Base-by-base conservation (phyloP, 2,113 vertebrate species). In the Lampris incognitus region DNA sequence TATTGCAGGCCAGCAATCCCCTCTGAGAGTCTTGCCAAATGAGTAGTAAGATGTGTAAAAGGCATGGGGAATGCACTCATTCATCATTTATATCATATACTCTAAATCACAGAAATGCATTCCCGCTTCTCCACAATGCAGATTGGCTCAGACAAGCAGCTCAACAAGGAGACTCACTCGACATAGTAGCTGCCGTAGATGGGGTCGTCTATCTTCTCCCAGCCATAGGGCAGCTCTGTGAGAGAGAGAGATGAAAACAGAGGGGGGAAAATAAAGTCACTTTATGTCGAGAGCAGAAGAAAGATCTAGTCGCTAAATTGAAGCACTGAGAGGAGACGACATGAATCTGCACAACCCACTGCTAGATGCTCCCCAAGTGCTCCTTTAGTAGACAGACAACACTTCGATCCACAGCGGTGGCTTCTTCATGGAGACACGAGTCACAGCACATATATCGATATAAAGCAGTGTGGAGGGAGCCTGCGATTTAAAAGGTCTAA, bases 161-260 rank as follows among this genome's bases (percentile, higher is more conserved):
- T 74, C 75, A 82, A 63, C 50, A 1, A 68, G 77, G 79, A 87
- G 60, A 99, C 98, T 98, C 96, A 99, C 98, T 99, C 98, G 85
- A 99, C 97, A 91, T 98, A 99, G 88, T 99, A 99, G 93, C 97
- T 98, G 95, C 97, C 98, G 90, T 99, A 99, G 93, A 99, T 97
- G 80, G 97, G 97, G 93, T 99, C 98, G 92, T 99, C 97, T 88
- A 99, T 99, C 96, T 99, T 99, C 95, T 99, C 98, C 98, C 98
- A 99, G 95, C 98, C 98, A 95, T 99, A 99, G 73, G 98, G 98
- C 94, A 99, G 96, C 91, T 99, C 98, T 99, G 95, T 92, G 94
- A 62, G 66, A 95, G 87, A 79, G 73, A 76, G 54, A 63, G 87
- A 93, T 68, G 68, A 74, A 94, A 94, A 69, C 51, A 88, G 80